Percentiles rank a stretch among this genome's conserved stretches.
These are phyloP conservation scores for Oenanthe oenanthe DNA, from an alignment of 2,113 vertebrate genomes.

Conservation along the genomic window DNA sequence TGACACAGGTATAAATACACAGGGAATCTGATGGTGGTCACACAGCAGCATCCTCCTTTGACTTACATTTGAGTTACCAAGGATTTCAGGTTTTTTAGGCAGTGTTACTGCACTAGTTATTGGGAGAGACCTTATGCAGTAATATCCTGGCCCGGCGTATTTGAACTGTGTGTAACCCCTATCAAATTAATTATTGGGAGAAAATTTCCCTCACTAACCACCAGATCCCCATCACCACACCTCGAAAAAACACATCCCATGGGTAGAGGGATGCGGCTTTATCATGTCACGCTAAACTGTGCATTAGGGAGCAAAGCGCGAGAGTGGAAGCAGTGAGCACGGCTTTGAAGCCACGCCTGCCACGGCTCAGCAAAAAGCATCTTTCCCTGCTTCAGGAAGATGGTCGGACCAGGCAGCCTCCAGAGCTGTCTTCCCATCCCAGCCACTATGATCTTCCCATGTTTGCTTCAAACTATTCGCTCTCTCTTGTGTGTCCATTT, in stretches of 20 bases:
- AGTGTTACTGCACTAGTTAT: not conserved
- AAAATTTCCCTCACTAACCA: not conserved
- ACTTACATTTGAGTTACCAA: not conserved
- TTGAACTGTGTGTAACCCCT: not conserved
- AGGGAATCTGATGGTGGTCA: not conserved
- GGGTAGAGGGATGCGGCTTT: not conserved
- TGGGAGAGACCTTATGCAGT: not conserved
- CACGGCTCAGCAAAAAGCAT: not conserved
- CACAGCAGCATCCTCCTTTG: not conserved
- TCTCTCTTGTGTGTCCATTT: not conserved
- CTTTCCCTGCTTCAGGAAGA: not conserved
- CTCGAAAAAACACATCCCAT: not conserved
- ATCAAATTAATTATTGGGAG: not conserved
- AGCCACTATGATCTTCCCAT: accelerated
- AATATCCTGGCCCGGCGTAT: not conserved
- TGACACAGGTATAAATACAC: not conserved
- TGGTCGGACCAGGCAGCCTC: not conserved
- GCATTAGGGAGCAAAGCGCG: not conserved
- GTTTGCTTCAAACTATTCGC: not conserved
- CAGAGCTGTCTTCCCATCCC: too few species aligned
- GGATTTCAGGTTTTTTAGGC: not conserved
- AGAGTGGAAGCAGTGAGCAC: accelerated
- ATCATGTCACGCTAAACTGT: accelerated
- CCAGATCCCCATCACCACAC: not conserved
- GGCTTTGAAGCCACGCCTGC: not conserved